phyloP scores from a whole-genome alignment of 2,888 invertebrate genomes.

The Mesorhabditis sp. region DNA sequence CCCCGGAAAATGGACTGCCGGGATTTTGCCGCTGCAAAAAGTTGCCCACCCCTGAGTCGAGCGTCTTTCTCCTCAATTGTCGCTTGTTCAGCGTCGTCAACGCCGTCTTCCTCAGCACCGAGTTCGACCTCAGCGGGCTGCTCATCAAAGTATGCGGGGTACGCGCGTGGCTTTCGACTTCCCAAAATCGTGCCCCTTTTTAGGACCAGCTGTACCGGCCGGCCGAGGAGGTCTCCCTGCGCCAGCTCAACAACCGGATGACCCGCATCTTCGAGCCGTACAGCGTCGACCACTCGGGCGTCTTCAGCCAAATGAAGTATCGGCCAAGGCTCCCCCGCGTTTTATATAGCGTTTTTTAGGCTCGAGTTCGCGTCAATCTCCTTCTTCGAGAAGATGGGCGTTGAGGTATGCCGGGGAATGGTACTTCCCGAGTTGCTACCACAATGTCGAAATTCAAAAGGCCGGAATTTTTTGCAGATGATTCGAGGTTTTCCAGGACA shows the following conservation, averaged over 20 bases:
- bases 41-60: no score
- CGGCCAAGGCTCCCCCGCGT: not conserved
- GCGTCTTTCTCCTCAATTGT: not conserved
- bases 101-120: not conserved
- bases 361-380: not conserved
- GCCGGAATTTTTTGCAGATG: no score
- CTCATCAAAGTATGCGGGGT: not conserved
- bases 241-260: not conserved
- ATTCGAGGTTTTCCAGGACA: no score
- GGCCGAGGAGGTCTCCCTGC: not conserved
- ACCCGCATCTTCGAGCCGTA: not conserved
- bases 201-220: not conserved
- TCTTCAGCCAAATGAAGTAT: not conserved
- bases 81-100: not conserved
- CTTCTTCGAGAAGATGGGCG: not conserved
- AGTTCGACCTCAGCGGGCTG: not conserved
- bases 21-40: no score
- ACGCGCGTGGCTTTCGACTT: not conserved
- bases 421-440: no score
- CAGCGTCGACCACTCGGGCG: not conserved
- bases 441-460: no score
- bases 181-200: not conserved
- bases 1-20: no score
- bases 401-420: not conserved
- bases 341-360: not conserved